Evolutionary conservation across 2,797 vertebrate genomes (phyloP).

Genomic region (Manis crassicaudata): DNA sequence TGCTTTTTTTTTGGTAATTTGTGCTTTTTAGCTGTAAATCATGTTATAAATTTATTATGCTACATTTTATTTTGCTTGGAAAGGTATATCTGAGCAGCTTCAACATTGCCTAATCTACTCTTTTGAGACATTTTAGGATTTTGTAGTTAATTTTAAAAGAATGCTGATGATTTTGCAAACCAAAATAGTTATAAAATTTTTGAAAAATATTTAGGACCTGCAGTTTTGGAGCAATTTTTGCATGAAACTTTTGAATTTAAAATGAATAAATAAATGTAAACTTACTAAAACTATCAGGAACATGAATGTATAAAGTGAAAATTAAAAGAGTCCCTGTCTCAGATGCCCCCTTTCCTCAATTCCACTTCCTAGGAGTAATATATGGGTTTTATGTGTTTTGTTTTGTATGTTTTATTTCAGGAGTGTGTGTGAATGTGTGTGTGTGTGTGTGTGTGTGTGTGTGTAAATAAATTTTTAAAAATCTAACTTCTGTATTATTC

Average conservation of each 20-base stretch:
- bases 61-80: conserved; percentile 48
- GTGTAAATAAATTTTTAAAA: background rate
- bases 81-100: background rate
- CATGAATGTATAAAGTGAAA: conserved; percentile 25
- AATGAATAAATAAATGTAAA: background rate
- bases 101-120: background rate
- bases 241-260: background rate
- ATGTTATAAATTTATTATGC: conserved; percentile 24
- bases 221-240: conserved; percentile 36
- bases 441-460: background rate
- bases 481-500: background rate
- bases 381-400: background rate
- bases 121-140: conserved; percentile 4
- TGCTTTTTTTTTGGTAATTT: background rate
- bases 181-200: conserved; percentile 19
- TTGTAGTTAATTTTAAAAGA: conserved; percentile 48
- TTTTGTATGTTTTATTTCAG: conserved; percentile 1
- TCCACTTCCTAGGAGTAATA: background rate
- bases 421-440: background rate
- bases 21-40: conserved; percentile 24
- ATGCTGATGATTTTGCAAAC: conserved; percentile 6
- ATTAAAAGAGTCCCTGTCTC: background rate
- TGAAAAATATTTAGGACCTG: conserved; percentile 11
- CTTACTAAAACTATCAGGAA: background rate
- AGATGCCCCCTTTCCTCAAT: background rate